phyloP scores from a whole-genome alignment of 2,113 vertebrate genomes.

The Mormyrus lacerda region DNA sequence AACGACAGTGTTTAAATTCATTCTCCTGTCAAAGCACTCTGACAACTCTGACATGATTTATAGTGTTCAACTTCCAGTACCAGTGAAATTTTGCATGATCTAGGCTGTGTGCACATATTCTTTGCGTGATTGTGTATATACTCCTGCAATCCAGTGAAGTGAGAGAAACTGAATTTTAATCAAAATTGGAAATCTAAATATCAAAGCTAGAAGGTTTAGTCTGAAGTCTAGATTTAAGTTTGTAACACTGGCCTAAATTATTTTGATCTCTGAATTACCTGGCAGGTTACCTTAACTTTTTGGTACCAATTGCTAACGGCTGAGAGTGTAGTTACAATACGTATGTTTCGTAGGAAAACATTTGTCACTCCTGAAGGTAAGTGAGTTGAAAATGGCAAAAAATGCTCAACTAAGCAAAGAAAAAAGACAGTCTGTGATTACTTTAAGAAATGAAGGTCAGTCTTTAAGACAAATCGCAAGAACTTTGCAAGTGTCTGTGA shows the following conservation, averaged over 20 bases:
- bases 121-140: background rate
- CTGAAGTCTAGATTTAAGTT: background rate
- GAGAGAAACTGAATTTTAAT: background rate
- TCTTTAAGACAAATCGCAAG: constrained; percentile 3
- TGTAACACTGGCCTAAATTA: background rate
- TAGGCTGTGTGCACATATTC: background rate
- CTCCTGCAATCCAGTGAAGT: background rate
- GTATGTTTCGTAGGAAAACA: background rate
- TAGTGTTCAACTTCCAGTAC: background rate
- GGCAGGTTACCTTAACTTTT: background rate
- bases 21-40: background rate
- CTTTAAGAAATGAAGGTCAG: constrained; percentile 1
- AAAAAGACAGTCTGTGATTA: background rate
- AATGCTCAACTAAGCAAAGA: background rate
- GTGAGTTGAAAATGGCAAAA: background rate
- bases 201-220: background rate
- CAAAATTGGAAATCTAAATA: background rate
- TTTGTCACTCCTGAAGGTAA: constrained; percentile 1
- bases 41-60: background rate
- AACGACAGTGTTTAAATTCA: background rate
- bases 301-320: background rate
- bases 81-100: background rate
- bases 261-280: background rate
- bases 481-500: background rate
- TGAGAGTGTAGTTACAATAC: background rate